A percentile compares a stretch with the other conserved stretches of the same genome.
These are phyloP conservation scores for Lepilemur septentrionalis DNA, from an alignment of 2,797 vertebrate species.

Conservation along the genomic window DNA sequence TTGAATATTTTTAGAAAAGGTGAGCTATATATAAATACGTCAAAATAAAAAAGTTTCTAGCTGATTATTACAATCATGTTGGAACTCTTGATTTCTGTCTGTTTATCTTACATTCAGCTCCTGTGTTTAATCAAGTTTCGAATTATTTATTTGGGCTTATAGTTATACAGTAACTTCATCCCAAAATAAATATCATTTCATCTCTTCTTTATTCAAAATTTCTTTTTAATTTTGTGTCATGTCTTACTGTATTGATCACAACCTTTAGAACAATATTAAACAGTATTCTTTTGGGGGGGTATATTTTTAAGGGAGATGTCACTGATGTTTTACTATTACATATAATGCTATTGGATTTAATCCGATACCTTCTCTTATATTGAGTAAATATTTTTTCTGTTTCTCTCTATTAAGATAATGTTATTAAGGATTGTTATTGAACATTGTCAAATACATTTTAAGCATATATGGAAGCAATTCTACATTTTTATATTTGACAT, in stretches of 20 bases:
- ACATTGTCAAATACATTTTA: not conserved
- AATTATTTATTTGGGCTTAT: not conserved
- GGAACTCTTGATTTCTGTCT: not conserved
- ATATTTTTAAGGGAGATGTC: not conserved
- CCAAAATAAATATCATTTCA: not conserved
- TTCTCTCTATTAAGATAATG: constrained; percentile 7
- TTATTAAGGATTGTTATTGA: not conserved
- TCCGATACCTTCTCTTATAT: not conserved
- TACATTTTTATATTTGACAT: not conserved
- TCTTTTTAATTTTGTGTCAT: not conserved
- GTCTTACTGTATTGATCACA: not conserved
- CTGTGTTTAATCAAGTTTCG: not conserved
- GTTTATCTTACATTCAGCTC: not conserved
- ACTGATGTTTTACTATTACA: not conserved
- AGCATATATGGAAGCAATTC: not conserved
- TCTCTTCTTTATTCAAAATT: not conserved
- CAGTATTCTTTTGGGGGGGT: not conserved
- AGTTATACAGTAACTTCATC: not conserved
- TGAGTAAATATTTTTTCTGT: not conserved
- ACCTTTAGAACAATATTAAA: constrained; percentile 38
- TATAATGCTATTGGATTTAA: not conserved
- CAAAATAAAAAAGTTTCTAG: not conserved
- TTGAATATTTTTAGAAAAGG: not conserved
- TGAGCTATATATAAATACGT: not conserved
- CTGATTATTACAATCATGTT: not conserved